phyloP scores from a whole-genome alignment of 2,888 invertebrate genomes.

The Cephus pulcher region DNA sequence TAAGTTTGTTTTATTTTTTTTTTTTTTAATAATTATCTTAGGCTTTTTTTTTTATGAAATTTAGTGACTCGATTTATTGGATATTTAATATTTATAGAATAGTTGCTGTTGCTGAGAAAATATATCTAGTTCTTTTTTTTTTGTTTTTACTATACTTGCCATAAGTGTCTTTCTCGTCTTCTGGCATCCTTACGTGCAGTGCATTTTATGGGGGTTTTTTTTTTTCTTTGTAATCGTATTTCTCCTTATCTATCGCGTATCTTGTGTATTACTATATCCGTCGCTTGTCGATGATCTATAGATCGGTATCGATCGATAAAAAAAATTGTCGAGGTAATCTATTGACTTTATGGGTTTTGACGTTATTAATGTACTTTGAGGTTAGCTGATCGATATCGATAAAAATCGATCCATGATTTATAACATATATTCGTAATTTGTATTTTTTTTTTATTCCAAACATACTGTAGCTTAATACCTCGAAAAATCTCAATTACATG shows the following conservation, averaged over 20 bases:
- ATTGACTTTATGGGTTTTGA: too few species aligned
- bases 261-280: too few species aligned
- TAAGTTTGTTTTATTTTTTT: conserved; percentile 26
- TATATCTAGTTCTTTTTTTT: neutral
- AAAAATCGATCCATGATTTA: too few species aligned
- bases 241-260: neutral
- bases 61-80: neutral
- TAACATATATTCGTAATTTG: too few species aligned
- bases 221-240: neutral
- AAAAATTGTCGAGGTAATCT: too few species aligned
- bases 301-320: too few species aligned
- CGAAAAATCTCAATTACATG: conserved; percentile 10
- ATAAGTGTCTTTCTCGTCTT: neutral
- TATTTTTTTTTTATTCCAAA: too few species aligned
- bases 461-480: neutral
- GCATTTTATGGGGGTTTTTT: neutral
- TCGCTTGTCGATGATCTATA: too few species aligned
- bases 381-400: too few species aligned
- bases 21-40: neutral
- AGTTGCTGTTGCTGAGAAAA: neutral
- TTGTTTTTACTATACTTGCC: neutral
- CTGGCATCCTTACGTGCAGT: neutral
- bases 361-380: too few species aligned
- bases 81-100: neutral
- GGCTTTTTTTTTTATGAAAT: neutral